Evolutionary conservation across 2,888 invertebrate genomes (phyloP), one percentile per base, ranked within the genome.

Genomic region (Tipula vernalis): DNA sequence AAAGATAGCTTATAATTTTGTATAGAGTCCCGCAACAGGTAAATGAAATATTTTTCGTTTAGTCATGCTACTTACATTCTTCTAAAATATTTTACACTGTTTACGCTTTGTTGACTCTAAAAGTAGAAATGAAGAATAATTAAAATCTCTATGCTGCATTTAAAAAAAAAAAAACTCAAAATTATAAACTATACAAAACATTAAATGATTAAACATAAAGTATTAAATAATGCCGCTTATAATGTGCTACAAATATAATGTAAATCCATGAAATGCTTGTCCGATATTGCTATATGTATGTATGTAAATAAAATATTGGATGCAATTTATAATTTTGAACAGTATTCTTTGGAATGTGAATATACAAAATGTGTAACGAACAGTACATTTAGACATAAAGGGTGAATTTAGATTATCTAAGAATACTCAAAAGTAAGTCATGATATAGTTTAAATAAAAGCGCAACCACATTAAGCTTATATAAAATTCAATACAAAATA

Each of bases 31-130:
- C 71, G 71, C 28, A 71, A 71, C 71, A 71, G 71, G 71, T 71
- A 71, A 71, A 71, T 71, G 71, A 71, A 71, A 71, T 71, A 71
- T 71, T 71, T 71, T 71, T 28, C 71, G 28, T 71, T 71, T 71
- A 71, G 71, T 71, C 71, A 71, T 71, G 71, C 71, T 71, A 71
- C 71, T 71, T 71, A 71, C 71, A 71, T 71, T 71, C 71, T 71
- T 71, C 71, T 71, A 71, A 71, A 71, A 71, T 71, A 71, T 71
- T 71, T 71, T 28, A 71, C 71, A 71, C 71, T 71, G 71, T 71
- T 71, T 71, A 71, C 71, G 71, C 71, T 71, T 71, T 71, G 71
- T 71, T 28, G 71, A 71, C 71, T 71, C 71, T 71, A 71, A 71
- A 71, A 71, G 71, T 71, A 71, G 71, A 71, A 71, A 71, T 71